Evolutionary conservation across 92 coral and sea anemone genomes (phyloP), one percentile per base, ranked within the genome.

Genomic region (Montipora capitata): DNA sequence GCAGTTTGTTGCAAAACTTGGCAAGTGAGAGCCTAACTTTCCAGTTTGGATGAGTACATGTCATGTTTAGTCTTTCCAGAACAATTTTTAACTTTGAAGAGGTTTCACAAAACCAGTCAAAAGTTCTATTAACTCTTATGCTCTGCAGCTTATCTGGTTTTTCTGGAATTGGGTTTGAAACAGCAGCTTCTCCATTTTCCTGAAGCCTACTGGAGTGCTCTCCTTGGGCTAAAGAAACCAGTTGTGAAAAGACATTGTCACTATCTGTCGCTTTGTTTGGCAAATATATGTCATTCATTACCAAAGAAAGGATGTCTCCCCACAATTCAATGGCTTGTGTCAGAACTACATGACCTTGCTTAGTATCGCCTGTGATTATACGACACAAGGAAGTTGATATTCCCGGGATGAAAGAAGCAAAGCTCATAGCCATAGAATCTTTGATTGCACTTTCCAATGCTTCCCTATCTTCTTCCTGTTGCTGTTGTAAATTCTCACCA

Each of bases 391-490:
- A 62, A 80, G 91, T 86, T 68, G 99, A 96, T 69, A 98, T 96
- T 18, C 99, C 99, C 40, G 99, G 99, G 49, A 98, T 38, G 78
- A 98, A 98, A 5, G 99, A 98, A 43, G 98, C 95, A 85, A 98
- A 92, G 7, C 92, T 63, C 35, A 67, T 18, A 0, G 95, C 92
- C 13, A 83, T 87, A 51, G 87, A 77, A 80, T 79, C 85, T 42
- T 89, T 85, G 64, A 92, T 10, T 11, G 63, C 76, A 78, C 52
- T 68, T 38, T 40, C 69, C 9, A 58, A 17, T n/a, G 43, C 88
- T n/a, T 77, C 85, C 15, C 59, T 76, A 41, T 82, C 85, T 48
- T 79, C 56, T 59, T 68, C 85, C 35, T 27, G 35, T 15, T 58
- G 72, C 27, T 12, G 44, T 1, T 5, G 52, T 5, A 4, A 20